These are phyloP conservation scores for Amphiprion percula DNA, from an alignment of 2,113 vertebrate genomes.

Conservation along the genomic window DNA sequence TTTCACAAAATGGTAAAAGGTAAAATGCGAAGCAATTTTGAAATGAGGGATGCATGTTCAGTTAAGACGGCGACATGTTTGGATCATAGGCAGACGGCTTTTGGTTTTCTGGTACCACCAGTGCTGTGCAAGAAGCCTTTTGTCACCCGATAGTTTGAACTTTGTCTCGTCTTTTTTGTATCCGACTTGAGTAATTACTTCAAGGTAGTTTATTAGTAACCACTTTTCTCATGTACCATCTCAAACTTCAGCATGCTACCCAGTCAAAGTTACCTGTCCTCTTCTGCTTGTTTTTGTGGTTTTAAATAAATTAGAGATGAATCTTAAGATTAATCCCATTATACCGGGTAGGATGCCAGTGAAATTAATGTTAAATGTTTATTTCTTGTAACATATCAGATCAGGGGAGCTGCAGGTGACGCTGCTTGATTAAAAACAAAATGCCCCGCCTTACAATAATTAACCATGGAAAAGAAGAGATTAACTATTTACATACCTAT, in stretches of 20 bases:
- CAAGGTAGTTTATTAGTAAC: constrained; percentile 32
- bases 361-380: constrained; percentile 36
- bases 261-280: constrained; percentile 24
- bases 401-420: constrained; percentile 44
- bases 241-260: constrained; percentile 57
- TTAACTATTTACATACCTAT: constrained; percentile 66
- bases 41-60: constrained; percentile 13
- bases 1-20: not conserved
- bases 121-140: constrained; percentile 32
- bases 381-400: constrained; percentile 66
- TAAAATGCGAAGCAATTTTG: constrained; percentile 25
- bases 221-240: constrained; percentile 40
- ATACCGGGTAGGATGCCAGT: constrained; percentile 27
- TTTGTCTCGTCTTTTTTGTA: constrained; percentile 19
- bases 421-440: constrained; percentile 43
- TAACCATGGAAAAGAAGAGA: constrained; percentile 39
- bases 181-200: constrained; percentile 27
- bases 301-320: constrained; percentile 31
- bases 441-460: constrained; percentile 51
- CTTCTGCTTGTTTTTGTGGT: constrained; percentile 34
- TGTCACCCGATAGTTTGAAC: constrained; percentile 28
- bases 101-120: constrained; percentile 8
- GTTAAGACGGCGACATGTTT: not conserved
- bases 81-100: constrained; percentile 27
- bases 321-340: constrained; percentile 23